Base-by-base conservation (phyloP, 2,888 invertebrate species). In the Pseudococcus viburni region DNA sequence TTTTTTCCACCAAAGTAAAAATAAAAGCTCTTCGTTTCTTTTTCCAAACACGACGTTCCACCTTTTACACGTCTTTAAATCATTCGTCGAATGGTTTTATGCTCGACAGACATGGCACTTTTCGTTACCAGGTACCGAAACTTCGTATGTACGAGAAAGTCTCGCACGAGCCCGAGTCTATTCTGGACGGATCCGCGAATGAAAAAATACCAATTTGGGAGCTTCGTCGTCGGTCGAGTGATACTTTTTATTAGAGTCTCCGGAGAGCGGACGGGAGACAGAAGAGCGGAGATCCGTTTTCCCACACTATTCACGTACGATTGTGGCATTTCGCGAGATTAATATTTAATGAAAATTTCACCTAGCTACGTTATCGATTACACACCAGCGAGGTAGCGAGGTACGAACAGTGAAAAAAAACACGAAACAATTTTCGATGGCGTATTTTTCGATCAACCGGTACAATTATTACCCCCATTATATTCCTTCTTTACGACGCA, bases 381-480 rank as follows among this genome's bases (percentile, higher is more conserved):
- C 15, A 55, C 55, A 55, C 55, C 6, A 51, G 8, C 55, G n/a
- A 51, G 42, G 42, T 51, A 15, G 48, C 48, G 48, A 51, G 11
- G 12, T 11, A 51, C 3, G 11, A 51, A 51, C 8, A 51, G 12
- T 1, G 11, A 51, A 51, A 51, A 48, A 51, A 51, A 51, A 15
- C 15, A 26, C 11, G 6, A 68, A 68, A 68, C 15, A 42, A 77
- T 77, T 39, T 55, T 55, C 77, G 42, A 77, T 9, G 77, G 42
- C 77, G 77, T 77, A 84, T 84, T 84, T 84, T 84, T 51, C 51
- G 84, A 84, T 84, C 84, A 84, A 22, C 51, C 84, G 84, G 84
- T 84, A 84, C 84, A 84, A 48, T 84, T 84, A 84, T 48, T 55
- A 55, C 42, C 84, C 84, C 84, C 48, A 48, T 48, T 84, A 84